A percentile compares a stretch with the other conserved stretches of the same genome.
Evolutionary conservation across 2,888 invertebrate species (phyloP).

Genomic region (Branchipolynoe longqiensis): DNA sequence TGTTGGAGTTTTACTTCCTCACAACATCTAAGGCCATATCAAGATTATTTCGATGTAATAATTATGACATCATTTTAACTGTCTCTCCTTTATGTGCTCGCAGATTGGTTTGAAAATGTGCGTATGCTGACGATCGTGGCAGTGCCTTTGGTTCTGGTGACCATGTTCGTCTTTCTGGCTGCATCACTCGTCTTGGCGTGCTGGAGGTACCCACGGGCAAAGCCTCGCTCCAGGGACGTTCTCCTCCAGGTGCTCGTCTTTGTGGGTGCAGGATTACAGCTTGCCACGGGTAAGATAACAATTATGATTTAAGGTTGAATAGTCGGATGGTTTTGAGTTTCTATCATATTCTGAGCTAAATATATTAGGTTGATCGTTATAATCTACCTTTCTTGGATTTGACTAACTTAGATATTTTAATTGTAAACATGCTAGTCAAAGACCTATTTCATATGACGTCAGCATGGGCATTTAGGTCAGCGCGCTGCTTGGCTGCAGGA

Average conservation of each 20-base stretch:
- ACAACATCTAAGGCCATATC: no score
- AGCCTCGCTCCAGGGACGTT: slow-evolving; percentile 42
- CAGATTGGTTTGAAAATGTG: slow-evolving; percentile 64
- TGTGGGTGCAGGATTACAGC: neutral
- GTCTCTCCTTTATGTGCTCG: neutral
- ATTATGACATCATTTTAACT: neutral
- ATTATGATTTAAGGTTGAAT: neutral
- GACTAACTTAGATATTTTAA: no score
- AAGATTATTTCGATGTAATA: neutral
- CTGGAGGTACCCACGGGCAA: slow-evolving; percentile 56
- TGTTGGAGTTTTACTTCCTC: no score
- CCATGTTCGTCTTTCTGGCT: slow-evolving; percentile 57
- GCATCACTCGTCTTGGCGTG: slow-evolving; percentile 38
- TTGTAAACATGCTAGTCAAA: no score
- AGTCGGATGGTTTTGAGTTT: no score
- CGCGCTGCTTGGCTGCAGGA: no score
- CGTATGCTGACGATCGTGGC: slow-evolving; percentile 60
- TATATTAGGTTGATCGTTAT: no score
- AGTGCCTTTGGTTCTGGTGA: slow-evolving; percentile 61
- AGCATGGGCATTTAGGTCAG: no score
- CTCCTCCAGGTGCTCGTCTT: slow-evolving; percentile 41
- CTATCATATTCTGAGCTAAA: no score
- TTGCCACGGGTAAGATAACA: slow-evolving; percentile 10
- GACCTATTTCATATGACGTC: no score
- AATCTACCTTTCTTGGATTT: no score